A percentile compares a stretch with the other conserved stretches of the same genome.
Evolutionary conservation across 2,888 invertebrate genomes (phyloP).

Genomic region (Temnothorax unifasciatus): DNA sequence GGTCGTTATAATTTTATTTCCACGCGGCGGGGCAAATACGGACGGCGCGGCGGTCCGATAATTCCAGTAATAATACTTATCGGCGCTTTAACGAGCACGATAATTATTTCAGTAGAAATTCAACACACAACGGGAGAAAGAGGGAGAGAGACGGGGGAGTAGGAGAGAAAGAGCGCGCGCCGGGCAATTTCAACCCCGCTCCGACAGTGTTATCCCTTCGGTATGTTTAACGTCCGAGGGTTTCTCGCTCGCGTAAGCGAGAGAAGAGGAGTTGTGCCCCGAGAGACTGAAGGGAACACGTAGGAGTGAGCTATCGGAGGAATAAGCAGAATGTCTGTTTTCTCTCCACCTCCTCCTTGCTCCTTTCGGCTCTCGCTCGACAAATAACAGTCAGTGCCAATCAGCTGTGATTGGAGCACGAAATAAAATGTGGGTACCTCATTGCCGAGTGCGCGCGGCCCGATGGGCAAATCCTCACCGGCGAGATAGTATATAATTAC

Average conservation of each 20-base stretch:
- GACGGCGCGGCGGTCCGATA: conserved; percentile 44
- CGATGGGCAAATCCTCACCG: conserved; percentile 75
- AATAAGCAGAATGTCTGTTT: conserved; percentile 56
- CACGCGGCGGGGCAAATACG: conserved; percentile 44
- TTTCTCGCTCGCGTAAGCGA: conserved; percentile 20
- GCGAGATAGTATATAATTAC: conserved; percentile 79
- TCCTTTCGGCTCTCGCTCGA: conserved; percentile 41
- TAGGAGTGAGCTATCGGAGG: conserved; percentile 70
- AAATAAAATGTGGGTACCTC: conserved; percentile 74
- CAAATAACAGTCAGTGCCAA: conserved; percentile 78
- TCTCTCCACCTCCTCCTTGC: conserved; percentile 47
- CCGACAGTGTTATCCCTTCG: conserved; percentile 60
- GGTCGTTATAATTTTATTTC: conserved; percentile 53
- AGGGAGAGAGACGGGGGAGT: neutral
- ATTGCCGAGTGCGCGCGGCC: conserved; percentile 55
- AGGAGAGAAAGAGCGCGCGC: conserved; percentile 12
- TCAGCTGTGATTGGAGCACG: conserved; percentile 76
- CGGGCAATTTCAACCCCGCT: conserved; percentile 66
- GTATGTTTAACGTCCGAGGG: conserved; percentile 11
- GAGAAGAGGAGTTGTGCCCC: conserved; percentile 44
- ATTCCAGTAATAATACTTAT: conserved; percentile 63
- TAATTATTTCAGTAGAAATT: conserved; percentile 68
- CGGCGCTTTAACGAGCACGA: conserved; percentile 66
- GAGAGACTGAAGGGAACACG: conserved; percentile 55
- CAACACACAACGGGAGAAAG: neutral